These are phyloP conservation scores for Leptinotarsa juncta DNA, from an alignment of 2,888 invertebrate species.

Conservation along the genomic window DNA sequence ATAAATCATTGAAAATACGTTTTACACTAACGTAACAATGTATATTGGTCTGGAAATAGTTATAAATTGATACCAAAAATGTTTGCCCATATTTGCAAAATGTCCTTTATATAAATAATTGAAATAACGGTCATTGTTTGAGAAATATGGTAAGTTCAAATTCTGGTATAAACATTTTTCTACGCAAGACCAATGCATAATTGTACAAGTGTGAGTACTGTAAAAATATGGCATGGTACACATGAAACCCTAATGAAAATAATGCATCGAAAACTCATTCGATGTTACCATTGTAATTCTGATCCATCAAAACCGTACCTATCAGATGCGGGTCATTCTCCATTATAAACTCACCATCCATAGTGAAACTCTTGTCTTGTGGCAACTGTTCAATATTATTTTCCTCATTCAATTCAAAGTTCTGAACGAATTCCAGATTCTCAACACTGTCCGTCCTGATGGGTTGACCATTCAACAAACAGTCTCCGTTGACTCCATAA, in stretches of 20 bases:
- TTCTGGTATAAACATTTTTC: too few species aligned
- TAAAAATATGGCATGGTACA: conserved; percentile 39
- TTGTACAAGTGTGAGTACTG: conserved; percentile 3
- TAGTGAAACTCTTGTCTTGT: conserved; percentile 45
- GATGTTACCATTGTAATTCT: conserved; percentile 53
- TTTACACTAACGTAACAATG: too few species aligned
- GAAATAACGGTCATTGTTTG: too few species aligned
- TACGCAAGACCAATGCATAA: too few species aligned
- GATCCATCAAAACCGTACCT: conserved; percentile 53
- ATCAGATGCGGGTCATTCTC: conserved; percentile 52
- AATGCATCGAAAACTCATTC: conserved; percentile 37
- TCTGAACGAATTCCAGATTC: conserved; percentile 38
- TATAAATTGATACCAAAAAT: too few species aligned
- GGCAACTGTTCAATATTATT: conserved; percentile 41
- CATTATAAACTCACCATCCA: conserved; percentile 49
- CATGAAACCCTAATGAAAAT: conserved; percentile 30
- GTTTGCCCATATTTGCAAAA: too few species aligned
- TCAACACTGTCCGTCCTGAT: conserved; percentile 53
- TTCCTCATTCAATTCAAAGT: conserved; percentile 49
- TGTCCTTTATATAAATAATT: too few species aligned
- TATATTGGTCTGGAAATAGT: too few species aligned
- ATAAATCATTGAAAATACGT: too few species aligned
- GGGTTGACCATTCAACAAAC: conserved; percentile 64
- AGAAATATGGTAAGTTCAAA: too few species aligned
- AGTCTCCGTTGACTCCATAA: conserved; percentile 62